Base-by-base conservation (phyloP, 92 coral and sea anemone species). In the Porites lobata region DNA sequence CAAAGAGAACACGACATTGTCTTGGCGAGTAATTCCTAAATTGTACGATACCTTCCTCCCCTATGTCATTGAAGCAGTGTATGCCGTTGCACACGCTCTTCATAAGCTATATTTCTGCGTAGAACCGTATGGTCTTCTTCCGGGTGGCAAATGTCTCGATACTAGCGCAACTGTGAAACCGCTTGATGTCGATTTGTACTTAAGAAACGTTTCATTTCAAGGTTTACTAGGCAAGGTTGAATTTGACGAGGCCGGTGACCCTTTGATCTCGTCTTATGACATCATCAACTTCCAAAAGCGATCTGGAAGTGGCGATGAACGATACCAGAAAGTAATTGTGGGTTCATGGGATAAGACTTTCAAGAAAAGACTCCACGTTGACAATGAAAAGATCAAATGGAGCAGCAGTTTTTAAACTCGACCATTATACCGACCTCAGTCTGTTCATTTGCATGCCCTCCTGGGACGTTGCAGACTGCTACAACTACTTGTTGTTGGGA, bases 401-500 rank as follows among this genome's bases (percentile, higher is more conserved):
- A 87, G 61, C 71, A 58, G 18, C 15, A 65, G 29, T 3, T 24
- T 50, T 52, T 50, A 21, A 75, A 56, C 5, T 52, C 26, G 15
- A 74, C 63, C 52, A 24, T 17, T 11, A 59, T 84, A n/a, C 98
- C 98, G 6, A 81, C 71, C 2, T 89, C 98, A 9, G 78, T 80
- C 14, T 95, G 98, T 70, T 82, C 86, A 76, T 56, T 53, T 9
- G 82, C 12, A 51, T 95, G 98, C 76, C 88, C 91, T 21, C 96
- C 98, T 15, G 96, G 98, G 3, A 84, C 91, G 50, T 62, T 81
- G 81, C 94, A 91, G 77, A 90, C 94, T 24, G 78, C 47, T 18
- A 85, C 81, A 77, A 86, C 81, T 14, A 84, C 85, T 32, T 95
- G 98, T 58, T 95, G 98, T 67, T 95, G 98, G 98, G 94, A 92